Conservation (phyloP, 2,113 vertebrate species). For the Anhinga rufa region DNA sequence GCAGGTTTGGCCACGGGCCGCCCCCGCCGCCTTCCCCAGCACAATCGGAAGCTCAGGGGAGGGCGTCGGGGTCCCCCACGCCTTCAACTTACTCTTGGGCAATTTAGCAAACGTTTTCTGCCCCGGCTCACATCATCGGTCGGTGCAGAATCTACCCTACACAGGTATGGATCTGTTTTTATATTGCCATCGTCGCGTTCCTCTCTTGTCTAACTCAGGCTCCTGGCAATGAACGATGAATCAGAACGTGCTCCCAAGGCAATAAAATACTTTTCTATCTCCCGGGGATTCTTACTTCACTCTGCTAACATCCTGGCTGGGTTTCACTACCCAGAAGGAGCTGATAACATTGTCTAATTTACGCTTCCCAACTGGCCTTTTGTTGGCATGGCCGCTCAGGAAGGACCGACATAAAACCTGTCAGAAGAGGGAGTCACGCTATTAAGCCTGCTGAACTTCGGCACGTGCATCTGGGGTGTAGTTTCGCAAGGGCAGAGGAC, state of each 20-base stretch:
- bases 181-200: neutral
- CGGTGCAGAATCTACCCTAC: neutral
- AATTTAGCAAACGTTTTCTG: neutral
- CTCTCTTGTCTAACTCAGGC: neutral
- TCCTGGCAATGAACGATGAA: neutral
- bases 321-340: neutral
- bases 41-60: neutral
- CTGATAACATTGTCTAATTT: neutral
- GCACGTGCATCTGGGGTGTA: neutral
- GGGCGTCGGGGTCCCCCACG: neutral
- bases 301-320: neutral
- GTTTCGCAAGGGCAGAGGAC: neutral
- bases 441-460: neutral
- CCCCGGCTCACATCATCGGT: neutral
- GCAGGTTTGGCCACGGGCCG: rapidly evolving
- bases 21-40: neutral
- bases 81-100: neutral
- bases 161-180: neutral
- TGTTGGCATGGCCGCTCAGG: neutral
- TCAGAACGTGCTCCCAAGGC: neutral
- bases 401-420: neutral
- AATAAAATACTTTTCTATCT: neutral
- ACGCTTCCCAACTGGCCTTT: neutral
- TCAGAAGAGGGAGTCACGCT: neutral
- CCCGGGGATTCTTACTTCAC: neutral